phyloP scores from a whole-genome alignment of 2,797 vertebrate species.

The Lutjanus argentimaculatus region DNA sequence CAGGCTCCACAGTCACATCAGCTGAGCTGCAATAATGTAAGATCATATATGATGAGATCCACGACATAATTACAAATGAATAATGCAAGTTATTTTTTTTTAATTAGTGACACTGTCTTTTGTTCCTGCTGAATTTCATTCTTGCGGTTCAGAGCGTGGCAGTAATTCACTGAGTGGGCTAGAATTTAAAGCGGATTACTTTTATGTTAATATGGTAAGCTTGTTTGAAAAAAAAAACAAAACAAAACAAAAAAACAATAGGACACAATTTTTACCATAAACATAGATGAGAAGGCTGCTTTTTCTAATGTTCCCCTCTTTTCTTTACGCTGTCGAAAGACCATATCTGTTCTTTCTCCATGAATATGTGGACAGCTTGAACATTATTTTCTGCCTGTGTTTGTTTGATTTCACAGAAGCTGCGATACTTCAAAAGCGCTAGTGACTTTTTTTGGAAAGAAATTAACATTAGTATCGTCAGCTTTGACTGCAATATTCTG shows the following conservation, averaged over 20 bases:
- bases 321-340: neutral
- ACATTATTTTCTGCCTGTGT: constrained; percentile 19
- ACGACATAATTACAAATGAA: constrained; percentile 40
- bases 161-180: constrained; percentile 30
- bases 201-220: constrained; percentile 33
- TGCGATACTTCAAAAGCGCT: constrained; percentile 18
- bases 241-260: neutral
- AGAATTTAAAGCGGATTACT: constrained; percentile 46
- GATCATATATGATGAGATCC: constrained; percentile 32
- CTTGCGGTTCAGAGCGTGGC: constrained; percentile 2
- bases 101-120: constrained; percentile 19
- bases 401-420: constrained; percentile 31
- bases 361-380: constrained; percentile 29
- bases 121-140: constrained; percentile 42
- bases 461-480: neutral
- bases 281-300: neutral
- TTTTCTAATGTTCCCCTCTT: neutral
- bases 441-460: neutral
- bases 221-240: constrained; percentile 2
- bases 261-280: constrained; percentile 1
- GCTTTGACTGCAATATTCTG: neutral
- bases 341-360: constrained; percentile 9
- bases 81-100: constrained; percentile 28
- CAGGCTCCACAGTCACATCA: neutral
- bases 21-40: constrained; percentile 13